Base-by-base conservation (phyloP, 2,113 vertebrate genomes). In the Saguinus midas region DNA sequence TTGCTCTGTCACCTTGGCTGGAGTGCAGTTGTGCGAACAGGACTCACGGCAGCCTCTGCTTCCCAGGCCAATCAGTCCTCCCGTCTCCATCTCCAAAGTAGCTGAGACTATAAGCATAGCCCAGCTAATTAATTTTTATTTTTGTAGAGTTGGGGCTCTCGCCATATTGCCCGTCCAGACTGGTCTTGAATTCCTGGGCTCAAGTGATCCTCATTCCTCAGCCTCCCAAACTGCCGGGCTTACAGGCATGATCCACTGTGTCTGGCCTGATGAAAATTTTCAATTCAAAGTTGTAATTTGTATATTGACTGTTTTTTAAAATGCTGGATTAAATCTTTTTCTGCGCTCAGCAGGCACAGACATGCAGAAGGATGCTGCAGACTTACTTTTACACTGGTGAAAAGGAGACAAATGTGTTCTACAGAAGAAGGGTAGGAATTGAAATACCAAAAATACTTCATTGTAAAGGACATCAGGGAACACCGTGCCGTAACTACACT, bases 301-400 rank as follows among this genome's bases (percentile, higher is more conserved):
- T 70, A 10, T 43, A 25, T 58, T 90, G 14, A 45, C 25, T 57
- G 14, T 1, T 61, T 50, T 70, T 40, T 13, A 25, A 57, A 29
- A 25, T 32, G 37, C 61, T 11, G 29, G 43, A 4, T 6, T 1
- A 58, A 58, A 43, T 86, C 25, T 55, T 45, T 72, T 58, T 80
- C 70, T 48, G 61, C 27, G 21, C 27, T 48, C 40, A 35, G 57
- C 3, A 50, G 29, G 50, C 55, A 32, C 12, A 45, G 79, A 37
- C 35, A 13, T 5, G 9, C n/a, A 14, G 1, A 50, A 45, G n/a
- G 20, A 37, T 45, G 14, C n/a, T 27, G 32, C 27, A 90, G 50
- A 25, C 3, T 12, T 18, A 5, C 10, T 3, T 17, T 11, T 1
- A 29, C 29, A 0, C n/a, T 14, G 11, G 25, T 43, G 35, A 17